Evolutionary conservation across 2,113 vertebrate genomes (phyloP), one percentile per base, ranked within the genome.

Genomic region (Cisticola juncidis): DNA sequence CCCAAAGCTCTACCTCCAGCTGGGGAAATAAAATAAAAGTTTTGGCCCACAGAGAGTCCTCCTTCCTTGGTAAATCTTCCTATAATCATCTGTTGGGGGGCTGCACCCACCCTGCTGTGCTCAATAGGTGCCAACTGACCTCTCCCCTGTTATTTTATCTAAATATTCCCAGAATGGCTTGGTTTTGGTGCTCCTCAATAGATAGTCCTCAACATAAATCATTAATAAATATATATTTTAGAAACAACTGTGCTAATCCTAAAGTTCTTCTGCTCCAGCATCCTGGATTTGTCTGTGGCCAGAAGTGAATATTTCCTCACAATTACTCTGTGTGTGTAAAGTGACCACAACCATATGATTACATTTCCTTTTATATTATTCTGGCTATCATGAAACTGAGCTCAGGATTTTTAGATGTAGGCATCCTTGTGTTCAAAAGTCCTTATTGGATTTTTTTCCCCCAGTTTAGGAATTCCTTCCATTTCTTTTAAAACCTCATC

Each of bases 211-310:
- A 33, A 28, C 0, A 1, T 31, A 28, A 18, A 22, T 66, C 9
- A 31, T 36, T 54, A 33, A 29, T 38, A 6, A 71, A 29, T 12
- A 25, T 29, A 4, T 19, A 24, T 8, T 79, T 90, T 33, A 42
- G 22, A 81, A 38, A 6, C 25, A 74, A 4, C 13, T 19, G n/a
- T 81, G 60, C 7, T 90, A 16, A 44, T 58, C 24, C 64, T 40
- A 12, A 50, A 8, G 9, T 54, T 87, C 64, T 28, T 53, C 54
- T 81, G 50, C 69, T 50, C 22, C 45, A 56, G 17, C 9, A 24
- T 40, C 28, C n/a, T 86, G 21, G 20, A 17, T 35, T 35, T n/a
- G 11, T 24, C 35, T 0, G 0, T 56, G 64, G 22, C 17, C 51
- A 68, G 23, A 60, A 26, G 9, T 33, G 13, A 18, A 12, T 42